Evolutionary conservation across 1,140 invertebrate genomes (phyloP).

Genomic region (Drosophila ananassae): DNA sequence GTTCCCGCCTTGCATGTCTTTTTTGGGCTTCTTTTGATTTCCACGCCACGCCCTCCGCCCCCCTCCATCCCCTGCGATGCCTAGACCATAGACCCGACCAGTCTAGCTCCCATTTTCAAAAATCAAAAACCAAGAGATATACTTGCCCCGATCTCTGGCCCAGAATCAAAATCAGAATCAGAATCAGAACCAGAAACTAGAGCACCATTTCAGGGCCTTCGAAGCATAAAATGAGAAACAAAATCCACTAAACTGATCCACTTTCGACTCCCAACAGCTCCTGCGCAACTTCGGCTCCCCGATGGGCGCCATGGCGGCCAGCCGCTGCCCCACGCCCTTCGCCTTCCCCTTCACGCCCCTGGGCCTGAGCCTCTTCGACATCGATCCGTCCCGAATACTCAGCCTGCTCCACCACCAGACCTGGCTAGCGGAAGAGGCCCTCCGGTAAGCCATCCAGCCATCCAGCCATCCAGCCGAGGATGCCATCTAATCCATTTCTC

Average conservation of each 20-base stretch:
- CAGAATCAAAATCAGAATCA: not conserved
- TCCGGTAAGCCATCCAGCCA: conserved; percentile 58
- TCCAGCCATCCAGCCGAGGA: too few relatives aligned
- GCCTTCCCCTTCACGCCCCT: conserved; percentile 82
- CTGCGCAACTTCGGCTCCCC: conserved; percentile 75
- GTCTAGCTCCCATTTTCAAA: too few relatives aligned
- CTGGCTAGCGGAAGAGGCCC: conserved; percentile 82
- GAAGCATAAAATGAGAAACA: not conserved
- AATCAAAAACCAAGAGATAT: not conserved
- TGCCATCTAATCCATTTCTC: too few relatives aligned
- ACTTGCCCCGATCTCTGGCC: not conserved
- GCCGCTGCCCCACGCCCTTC: conserved; percentile 79
- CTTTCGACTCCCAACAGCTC: conserved; percentile 45
- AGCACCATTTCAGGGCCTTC: not conserved
- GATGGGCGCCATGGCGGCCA: conserved; percentile 59
- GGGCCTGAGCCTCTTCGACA: conserved; percentile 81
- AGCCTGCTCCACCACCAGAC: conserved; percentile 83
- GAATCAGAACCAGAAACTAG: not conserved
- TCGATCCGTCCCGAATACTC: conserved; percentile 84
- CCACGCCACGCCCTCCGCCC: not conserved
- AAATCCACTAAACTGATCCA: not conserved
- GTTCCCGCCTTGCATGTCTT: conserved; percentile 31
- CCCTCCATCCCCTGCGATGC: not conserved
- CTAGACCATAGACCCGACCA: not conserved
- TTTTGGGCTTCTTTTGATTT: conserved; percentile 12